Evolutionary conservation across 2,888 invertebrate species (phyloP), one percentile per base, ranked within the genome.

Genomic region (Agriotes lineatus): DNA sequence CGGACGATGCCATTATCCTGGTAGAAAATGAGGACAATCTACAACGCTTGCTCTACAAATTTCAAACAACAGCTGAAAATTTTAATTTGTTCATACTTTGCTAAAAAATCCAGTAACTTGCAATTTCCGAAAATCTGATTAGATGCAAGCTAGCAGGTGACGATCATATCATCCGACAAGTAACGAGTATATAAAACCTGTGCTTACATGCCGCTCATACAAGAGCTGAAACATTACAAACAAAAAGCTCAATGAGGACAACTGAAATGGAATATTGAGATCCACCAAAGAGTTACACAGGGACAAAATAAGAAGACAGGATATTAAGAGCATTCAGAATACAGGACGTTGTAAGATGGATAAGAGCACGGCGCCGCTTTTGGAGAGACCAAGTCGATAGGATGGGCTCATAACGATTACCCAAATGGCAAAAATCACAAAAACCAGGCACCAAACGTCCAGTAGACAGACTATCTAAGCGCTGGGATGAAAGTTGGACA

Each of bases 331-430:
- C 12, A 44, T 18, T 44, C n/a, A 14, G 7, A 19, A 14, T 45
- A 45, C 19, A 45, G n/a, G 45, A 20, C 20, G n/a, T 45, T 10
- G 19, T 45, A 45, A 45, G 45, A 45, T 45, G 45, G 25, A 25
- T 7, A 25, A 25, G 25, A 25, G 25, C 25, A 25, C 25, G 3
- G 25, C 25, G 39, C n/a, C 4, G 39, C 4, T 39, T 12, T 10
- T 48, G 19, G 52, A 30, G 30, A 52, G 52, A 52, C 9, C 52
- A 52, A 2, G 30, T 52, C 6, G 14, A 52, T 30, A 52, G 25
- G 33, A 33, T 52, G 52, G n/a, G 30, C 25, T 30, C 52, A 30
- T 25, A 52, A 30, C 18, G 52, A 52, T 52, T 52, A 30, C 19
- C 12, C 2, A 22, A 52, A 20, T 50, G 50, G 50, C 5, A n/a